Evolutionary conservation across 1,140 invertebrate species (phyloP).

Genomic region (Drosophila simulans): DNA sequence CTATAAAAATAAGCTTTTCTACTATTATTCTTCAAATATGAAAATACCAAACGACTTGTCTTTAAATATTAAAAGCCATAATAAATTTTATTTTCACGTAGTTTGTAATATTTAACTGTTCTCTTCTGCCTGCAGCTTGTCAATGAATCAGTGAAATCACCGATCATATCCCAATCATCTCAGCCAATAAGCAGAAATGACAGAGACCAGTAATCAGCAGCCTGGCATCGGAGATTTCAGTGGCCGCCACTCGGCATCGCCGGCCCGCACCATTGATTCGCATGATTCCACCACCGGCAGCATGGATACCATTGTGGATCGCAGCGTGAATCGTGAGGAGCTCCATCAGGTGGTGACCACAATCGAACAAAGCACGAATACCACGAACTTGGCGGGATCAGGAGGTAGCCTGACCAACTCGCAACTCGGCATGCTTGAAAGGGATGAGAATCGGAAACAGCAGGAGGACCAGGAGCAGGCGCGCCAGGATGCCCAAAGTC

Average conservation of each 20-base stretch:
- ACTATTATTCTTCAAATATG: too few species aligned
- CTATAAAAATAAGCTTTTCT: too few species aligned
- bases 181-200: constrained; percentile 32
- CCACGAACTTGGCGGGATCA: constrained; percentile 42
- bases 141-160: constrained; percentile 54
- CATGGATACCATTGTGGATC: constrained; percentile 82
- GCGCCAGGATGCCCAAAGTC: constrained; percentile 78
- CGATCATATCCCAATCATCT: neutral
- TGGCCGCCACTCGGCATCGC: constrained; percentile 76
- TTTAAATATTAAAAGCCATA: neutral
- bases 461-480: constrained; percentile 30
- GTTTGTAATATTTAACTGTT: neutral
- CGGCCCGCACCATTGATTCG: constrained; percentile 80
- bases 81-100: neutral
- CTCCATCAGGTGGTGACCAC: constrained; percentile 57
- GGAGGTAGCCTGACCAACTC: constrained; percentile 73
- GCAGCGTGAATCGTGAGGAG: constrained; percentile 68
- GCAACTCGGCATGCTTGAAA: constrained; percentile 66
- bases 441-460: constrained; percentile 32
- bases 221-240: constrained; percentile 36
- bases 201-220: constrained; percentile 45
- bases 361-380: constrained; percentile 75
- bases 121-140: constrained; percentile 15
- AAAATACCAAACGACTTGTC: too few species aligned
- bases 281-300: constrained; percentile 78